These are phyloP conservation scores for Hartigia nigra DNA, from an alignment of 2,888 invertebrate species.

Conservation along the genomic window DNA sequence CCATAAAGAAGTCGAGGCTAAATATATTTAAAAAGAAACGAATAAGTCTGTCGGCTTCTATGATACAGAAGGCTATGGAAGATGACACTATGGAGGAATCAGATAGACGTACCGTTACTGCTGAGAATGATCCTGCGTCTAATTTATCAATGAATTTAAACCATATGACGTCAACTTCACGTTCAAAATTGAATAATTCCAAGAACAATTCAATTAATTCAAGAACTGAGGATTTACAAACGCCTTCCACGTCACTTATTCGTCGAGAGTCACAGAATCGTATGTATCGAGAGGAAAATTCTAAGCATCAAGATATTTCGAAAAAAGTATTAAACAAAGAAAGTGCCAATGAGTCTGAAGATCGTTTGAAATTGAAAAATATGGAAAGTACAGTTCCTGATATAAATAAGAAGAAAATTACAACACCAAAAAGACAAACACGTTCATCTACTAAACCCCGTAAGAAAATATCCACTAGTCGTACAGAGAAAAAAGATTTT, in stretches of 20 bases:
- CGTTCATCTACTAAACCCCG: too few relatives aligned
- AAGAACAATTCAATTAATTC: too few relatives aligned
- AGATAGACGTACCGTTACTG: not conserved
- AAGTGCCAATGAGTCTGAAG: not conserved
- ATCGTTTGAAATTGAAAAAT: not conserved
- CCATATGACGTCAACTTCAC: not conserved
- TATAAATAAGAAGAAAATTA: too few relatives aligned
- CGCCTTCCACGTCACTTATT: too few relatives aligned
- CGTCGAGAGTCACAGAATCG: too few relatives aligned
- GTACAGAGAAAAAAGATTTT: too few relatives aligned
- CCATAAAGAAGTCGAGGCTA: not conserved
- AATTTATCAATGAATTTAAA: not conserved
- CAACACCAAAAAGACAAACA: too few relatives aligned
- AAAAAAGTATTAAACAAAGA: not conserved
- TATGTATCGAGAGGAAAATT: not conserved
- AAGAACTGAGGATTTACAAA: too few relatives aligned
- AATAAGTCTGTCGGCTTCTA: not conserved
- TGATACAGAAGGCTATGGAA: not conserved
- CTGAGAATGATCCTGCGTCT: not conserved
- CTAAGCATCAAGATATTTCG: not conserved
- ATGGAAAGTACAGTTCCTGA: too few relatives aligned
- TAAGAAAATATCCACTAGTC: too few relatives aligned
- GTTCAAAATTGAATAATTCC: too few relatives aligned
- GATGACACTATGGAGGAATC: not conserved
- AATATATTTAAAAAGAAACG: not conserved